These are phyloP conservation scores for Cebidichthys violaceus DNA, from an alignment of 2,113 vertebrate species.

Conservation along the genomic window DNA sequence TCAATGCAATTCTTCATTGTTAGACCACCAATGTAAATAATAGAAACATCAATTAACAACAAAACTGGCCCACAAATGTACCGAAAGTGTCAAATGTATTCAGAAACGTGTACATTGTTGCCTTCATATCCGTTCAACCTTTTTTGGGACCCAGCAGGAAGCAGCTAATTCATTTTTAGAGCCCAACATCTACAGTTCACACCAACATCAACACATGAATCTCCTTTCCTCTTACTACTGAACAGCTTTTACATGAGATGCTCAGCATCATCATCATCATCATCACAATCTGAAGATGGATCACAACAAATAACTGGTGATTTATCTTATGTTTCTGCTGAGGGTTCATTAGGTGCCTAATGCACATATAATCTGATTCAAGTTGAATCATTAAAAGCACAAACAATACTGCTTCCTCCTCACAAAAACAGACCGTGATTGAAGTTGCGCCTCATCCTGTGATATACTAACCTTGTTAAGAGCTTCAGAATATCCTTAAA, in stretches of 20 bases:
- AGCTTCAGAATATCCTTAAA: constrained; percentile 45
- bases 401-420: constrained; percentile 38
- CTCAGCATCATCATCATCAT: constrained; percentile 21
- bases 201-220: neutral
- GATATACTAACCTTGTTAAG: constrained; percentile 61
- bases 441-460: constrained; percentile 39
- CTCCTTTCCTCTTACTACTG: neutral
- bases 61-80: neutral
- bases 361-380: constrained; percentile 68
- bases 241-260: constrained; percentile 29
- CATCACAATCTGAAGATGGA: constrained; percentile 30
- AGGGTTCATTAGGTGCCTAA: constrained; percentile 62
- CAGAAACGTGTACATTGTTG: neutral
- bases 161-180: neutral
- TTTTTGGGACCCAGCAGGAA: neutral
- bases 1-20: neutral
- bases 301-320: constrained; percentile 27
- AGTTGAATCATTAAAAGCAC: constrained; percentile 63
- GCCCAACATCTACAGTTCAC: neutral
- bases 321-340: constrained; percentile 33
- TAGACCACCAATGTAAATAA: neutral
- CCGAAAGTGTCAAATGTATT: neutral
- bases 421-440: constrained; percentile 21
- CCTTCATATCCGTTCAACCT: neutral
- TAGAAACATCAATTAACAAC: neutral